Percentiles rank a stretch among this genome's conserved stretches.
Conservation (phyloP, 2,797 vertebrate species). For the Zalophus californianus region DNA sequence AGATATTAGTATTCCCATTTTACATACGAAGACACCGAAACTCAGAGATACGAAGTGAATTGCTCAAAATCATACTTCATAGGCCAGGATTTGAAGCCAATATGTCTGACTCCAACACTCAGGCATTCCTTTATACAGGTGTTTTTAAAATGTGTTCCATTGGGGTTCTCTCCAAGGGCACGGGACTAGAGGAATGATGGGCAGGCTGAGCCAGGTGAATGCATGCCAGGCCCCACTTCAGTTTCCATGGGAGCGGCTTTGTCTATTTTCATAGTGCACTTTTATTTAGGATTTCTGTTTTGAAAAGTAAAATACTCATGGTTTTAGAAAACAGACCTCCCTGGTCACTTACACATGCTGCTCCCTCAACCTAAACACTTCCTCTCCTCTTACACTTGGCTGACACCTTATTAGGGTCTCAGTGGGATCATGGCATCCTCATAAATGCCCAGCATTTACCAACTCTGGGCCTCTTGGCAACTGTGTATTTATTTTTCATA, state of each 20-base stretch:
- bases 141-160: background rate
- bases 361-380: background rate
- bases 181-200: background rate
- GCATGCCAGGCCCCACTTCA: background rate
- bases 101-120: background rate
- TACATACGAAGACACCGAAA: background rate
- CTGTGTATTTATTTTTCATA: background rate
- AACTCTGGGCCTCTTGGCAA: background rate
- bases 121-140: background rate
- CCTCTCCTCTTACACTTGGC: background rate
- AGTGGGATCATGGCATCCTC: background rate
- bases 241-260: background rate
- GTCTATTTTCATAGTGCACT: background rate
- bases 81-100: background rate
- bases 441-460: background rate
- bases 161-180: background rate
- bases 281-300: conserved; percentile 20
- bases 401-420: background rate
- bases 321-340: background rate
- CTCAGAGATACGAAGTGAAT: background rate
- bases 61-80: background rate
- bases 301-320: background rate
- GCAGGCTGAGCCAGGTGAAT: background rate
- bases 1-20: background rate
- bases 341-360: background rate